phyloP scores from a whole-genome alignment of 2,888 invertebrate genomes.

The Melolontha melolontha region DNA sequence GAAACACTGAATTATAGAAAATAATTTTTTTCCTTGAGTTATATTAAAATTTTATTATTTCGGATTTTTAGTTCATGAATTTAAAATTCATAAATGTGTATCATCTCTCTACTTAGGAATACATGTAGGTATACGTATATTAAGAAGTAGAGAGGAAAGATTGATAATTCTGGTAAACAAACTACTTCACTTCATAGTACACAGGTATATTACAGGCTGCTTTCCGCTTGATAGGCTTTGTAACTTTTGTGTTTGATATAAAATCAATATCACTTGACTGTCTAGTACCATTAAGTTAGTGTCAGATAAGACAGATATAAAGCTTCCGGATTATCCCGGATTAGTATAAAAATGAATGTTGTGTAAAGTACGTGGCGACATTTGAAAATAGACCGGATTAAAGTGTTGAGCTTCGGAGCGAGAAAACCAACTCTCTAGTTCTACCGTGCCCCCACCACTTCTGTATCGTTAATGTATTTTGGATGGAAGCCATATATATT shows the following conservation, averaged over 20 bases:
- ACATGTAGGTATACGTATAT: too few species aligned
- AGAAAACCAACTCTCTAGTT: conserved; percentile 10
- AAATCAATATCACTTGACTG: conserved; percentile 47
- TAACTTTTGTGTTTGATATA: conserved; percentile 30
- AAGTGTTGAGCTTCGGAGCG: conserved; percentile 41
- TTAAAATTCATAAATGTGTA: too few species aligned
- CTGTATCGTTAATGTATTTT: conserved; percentile 48
- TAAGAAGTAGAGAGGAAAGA: not conserved
- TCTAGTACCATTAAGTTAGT: conserved; percentile 46
- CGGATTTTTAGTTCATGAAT: too few species aligned
- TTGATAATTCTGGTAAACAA: too few species aligned
- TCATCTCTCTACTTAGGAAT: too few species aligned
- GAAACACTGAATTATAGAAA: too few species aligned
- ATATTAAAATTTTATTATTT: too few species aligned
- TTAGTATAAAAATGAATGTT: conserved; percentile 58
- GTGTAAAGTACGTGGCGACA: conserved; percentile 56
- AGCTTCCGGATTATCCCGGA: conserved; percentile 53
- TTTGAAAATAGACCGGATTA: conserved; percentile 55
- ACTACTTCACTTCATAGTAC: too few species aligned
- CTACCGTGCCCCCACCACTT: conserved; percentile 13
- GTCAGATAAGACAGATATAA: conserved; percentile 54
- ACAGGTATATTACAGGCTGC: not conserved
- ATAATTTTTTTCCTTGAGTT: too few species aligned
- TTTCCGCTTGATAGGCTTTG: conserved; percentile 5
- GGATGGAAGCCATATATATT: conserved; percentile 46